A percentile compares a stretch with the other conserved stretches of the same genome.
Evolutionary conservation across 2,797 vertebrate species (phyloP).

Genomic region (Clamator glandarius): DNA sequence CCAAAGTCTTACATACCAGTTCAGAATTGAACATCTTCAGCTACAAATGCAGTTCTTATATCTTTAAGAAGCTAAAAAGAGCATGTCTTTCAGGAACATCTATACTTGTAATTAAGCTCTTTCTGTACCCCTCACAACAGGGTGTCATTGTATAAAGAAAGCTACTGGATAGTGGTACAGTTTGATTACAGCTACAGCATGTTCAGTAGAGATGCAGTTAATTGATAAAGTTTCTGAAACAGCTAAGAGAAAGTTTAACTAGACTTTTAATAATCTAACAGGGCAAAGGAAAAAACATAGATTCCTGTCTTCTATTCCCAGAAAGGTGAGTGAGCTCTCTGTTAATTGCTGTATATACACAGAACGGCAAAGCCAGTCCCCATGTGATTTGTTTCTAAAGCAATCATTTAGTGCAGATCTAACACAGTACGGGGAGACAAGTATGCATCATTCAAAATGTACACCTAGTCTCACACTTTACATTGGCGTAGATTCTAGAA

Average conservation of each 20-base stretch:
- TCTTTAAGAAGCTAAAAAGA: slow-evolving; percentile 7
- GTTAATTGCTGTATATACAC: neutral
- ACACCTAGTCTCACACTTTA: neutral
- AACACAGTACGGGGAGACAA: neutral
- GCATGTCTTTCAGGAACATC: neutral
- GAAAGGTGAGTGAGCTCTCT: neutral
- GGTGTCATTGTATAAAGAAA: slow-evolving; percentile 63
- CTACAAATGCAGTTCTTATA: neutral
- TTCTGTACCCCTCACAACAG: slow-evolving; percentile 50
- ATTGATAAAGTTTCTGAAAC: slow-evolving; percentile 60
- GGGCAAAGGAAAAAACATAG: neutral
- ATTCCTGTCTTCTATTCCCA: neutral
- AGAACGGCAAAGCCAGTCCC: neutral
- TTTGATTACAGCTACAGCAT: slow-evolving; percentile 63
- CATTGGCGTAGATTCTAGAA: neutral
- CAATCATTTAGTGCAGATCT: neutral
- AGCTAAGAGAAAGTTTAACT: slow-evolving; percentile 52
- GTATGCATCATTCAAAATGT: neutral
- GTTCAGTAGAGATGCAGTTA: slow-evolving; percentile 54
- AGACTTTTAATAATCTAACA: slow-evolving; percentile 31
- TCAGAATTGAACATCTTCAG: neutral
- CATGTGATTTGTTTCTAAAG: neutral
- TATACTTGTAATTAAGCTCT: slow-evolving; percentile 70
- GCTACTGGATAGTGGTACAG: slow-evolving; percentile 49
- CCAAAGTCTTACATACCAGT: neutral